These are phyloP conservation scores for Vespertilio murinus DNA, from an alignment of 2,797 vertebrate genomes.

Conservation along the genomic window DNA sequence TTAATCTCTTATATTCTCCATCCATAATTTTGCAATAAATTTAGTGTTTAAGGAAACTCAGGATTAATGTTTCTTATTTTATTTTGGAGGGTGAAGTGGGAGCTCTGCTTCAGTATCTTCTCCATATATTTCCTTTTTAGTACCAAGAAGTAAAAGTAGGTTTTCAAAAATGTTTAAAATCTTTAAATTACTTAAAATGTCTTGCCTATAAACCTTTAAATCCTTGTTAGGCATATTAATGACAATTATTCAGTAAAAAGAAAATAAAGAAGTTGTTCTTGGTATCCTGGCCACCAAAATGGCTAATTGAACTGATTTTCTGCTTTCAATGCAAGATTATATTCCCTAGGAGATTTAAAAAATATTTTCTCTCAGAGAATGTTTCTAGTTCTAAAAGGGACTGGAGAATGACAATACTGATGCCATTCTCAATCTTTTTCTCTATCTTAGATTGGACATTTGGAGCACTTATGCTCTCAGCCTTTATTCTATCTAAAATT, in stretches of 20 bases:
- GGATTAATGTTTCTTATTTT: neutral
- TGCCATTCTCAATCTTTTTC: neutral
- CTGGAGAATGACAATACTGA: conserved; percentile 18
- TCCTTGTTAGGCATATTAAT: neutral
- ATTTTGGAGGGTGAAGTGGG: neutral
- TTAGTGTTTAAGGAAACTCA: conserved; percentile 25
- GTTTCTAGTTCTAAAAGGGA: neutral
- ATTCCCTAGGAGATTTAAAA: neutral
- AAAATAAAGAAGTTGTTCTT: neutral
- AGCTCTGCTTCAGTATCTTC: neutral
- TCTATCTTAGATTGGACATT: conserved; percentile 30
- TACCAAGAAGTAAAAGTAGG: conserved; percentile 18
- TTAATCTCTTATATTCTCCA: neutral
- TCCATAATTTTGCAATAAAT: conserved; percentile 1
- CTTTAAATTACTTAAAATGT: conserved; percentile 5
- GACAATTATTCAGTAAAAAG: conserved; percentile 39
- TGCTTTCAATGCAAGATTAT: neutral
- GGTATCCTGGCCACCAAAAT: neutral
- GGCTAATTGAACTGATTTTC: neutral
- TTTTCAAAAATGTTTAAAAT: conserved; percentile 1
- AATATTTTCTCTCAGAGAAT: conserved; percentile 16
- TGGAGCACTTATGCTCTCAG: neutral
- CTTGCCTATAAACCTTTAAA: neutral
- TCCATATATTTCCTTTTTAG: neutral
- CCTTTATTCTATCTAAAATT: neutral